Evolutionary conservation across 2,113 vertebrate genomes (phyloP).

Genomic region (Sterna hirundo): DNA sequence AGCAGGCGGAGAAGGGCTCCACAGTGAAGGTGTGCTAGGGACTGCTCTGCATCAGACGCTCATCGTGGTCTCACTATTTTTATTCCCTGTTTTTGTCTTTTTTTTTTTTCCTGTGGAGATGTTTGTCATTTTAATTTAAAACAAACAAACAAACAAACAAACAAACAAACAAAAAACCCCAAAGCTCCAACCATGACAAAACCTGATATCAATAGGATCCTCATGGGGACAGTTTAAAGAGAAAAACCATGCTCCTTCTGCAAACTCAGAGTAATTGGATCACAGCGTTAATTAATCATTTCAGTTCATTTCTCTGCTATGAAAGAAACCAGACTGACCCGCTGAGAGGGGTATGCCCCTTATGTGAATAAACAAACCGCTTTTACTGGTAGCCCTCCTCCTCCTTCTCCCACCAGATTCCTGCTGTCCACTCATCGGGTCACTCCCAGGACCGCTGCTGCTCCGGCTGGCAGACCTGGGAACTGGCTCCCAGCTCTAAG

Average conservation of each 20-base stretch:
- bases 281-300: conserved; percentile 51
- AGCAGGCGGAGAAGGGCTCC: neutral
- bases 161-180: neutral
- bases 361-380: neutral
- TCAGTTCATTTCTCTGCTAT: conserved; percentile 21
- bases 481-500: neutral
- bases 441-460: accelerated
- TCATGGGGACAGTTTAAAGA: conserved; percentile 18
- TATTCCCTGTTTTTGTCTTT: neutral
- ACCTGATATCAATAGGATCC: neutral
- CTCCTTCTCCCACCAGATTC: neutral
- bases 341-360: neutral
- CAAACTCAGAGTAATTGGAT: conserved; percentile 49
- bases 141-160: neutral
- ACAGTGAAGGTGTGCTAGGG: neutral
- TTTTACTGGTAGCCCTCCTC: neutral
- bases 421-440: neutral
- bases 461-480: accelerated
- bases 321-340: conserved; percentile 28
- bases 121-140: neutral
- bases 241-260: conserved; percentile 22
- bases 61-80: neutral
- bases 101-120: neutral
- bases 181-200: neutral
- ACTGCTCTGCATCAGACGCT: neutral